Conservation (phyloP, 2,888 invertebrate genomes). For the Agriopis marginaria region DNA sequence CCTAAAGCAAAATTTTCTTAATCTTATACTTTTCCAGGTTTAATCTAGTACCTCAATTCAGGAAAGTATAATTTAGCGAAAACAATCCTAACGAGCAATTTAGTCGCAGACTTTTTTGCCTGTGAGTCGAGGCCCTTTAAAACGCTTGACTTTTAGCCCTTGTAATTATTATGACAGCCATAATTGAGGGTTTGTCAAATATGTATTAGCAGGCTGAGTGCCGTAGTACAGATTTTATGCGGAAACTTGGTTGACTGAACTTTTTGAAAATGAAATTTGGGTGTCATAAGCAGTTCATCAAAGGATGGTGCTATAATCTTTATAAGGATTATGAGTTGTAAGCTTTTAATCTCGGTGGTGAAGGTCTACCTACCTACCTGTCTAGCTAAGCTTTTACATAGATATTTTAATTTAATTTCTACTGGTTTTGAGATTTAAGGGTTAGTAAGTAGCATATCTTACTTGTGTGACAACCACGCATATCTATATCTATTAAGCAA, state of each 20-base stretch:
- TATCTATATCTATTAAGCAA: too few relatives aligned
- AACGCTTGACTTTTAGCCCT: constrained; percentile 63
- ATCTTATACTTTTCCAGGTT: too few relatives aligned
- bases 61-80: neutral
- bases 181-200: constrained; percentile 51
- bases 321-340: neutral
- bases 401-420: too few relatives aligned
- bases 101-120: neutral
- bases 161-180: constrained; percentile 56
- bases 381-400: too few relatives aligned
- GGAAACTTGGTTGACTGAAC: constrained; percentile 18
- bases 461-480: too few relatives aligned
- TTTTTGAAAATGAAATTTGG: constrained; percentile 18
- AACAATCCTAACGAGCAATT: neutral
- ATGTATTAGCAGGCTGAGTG: constrained; percentile 38
- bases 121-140: constrained; percentile 34
- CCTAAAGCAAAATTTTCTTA: too few relatives aligned
- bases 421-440: too few relatives aligned
- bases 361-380: neutral
- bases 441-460: too few relatives aligned
- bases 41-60: neutral
- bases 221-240: constrained; percentile 30
- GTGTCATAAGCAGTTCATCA: constrained; percentile 27
- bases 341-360: neutral
- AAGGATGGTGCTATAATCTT: constrained; percentile 18